Conservation (phyloP, 2,888 invertebrate genomes). For the Ditula angustiorana region DNA sequence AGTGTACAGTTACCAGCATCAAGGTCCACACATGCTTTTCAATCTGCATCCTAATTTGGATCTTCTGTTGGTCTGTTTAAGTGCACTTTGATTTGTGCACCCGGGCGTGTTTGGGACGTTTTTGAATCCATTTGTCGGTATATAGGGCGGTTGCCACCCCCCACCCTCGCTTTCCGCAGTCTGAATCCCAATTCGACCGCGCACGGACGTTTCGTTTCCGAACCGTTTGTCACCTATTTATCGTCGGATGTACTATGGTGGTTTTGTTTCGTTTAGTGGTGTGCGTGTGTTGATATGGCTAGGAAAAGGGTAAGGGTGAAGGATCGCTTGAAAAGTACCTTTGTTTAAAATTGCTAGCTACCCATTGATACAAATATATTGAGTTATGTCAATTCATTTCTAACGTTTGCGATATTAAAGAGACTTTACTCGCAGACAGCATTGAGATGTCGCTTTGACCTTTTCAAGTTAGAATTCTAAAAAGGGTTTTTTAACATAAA, state of each 20-base stretch:
- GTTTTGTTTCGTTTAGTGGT: slow-evolving; percentile 48
- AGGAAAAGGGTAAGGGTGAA: slow-evolving; percentile 75
- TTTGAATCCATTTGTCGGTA: slow-evolving; percentile 49
- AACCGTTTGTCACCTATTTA: slow-evolving; percentile 39
- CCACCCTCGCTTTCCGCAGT: slow-evolving; percentile 66
- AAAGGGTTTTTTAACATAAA: slow-evolving; percentile 1
- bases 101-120: slow-evolving; percentile 55
- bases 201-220: slow-evolving; percentile 51
- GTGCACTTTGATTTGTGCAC: slow-evolving; percentile 46
- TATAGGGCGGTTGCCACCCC: slow-evolving; percentile 66
- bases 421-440: not conserved
- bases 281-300: slow-evolving; percentile 66
- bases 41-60: slow-evolving; percentile 41
- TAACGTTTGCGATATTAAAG: not conserved
- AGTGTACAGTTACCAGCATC: not conserved
- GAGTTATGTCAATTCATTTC: not conserved
- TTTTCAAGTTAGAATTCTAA: not conserved
- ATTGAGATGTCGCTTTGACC: not conserved
- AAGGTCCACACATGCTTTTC: slow-evolving; percentile 38
- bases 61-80: slow-evolving; percentile 44
- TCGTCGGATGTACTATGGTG: slow-evolving; percentile 46
- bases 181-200: slow-evolving; percentile 54
- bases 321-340: slow-evolving; percentile 21
- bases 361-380: not conserved
- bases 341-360: not conserved